These are phyloP conservation scores for Lapara coniferarum DNA, from an alignment of 2,888 invertebrate genomes.

Conservation along the genomic window DNA sequence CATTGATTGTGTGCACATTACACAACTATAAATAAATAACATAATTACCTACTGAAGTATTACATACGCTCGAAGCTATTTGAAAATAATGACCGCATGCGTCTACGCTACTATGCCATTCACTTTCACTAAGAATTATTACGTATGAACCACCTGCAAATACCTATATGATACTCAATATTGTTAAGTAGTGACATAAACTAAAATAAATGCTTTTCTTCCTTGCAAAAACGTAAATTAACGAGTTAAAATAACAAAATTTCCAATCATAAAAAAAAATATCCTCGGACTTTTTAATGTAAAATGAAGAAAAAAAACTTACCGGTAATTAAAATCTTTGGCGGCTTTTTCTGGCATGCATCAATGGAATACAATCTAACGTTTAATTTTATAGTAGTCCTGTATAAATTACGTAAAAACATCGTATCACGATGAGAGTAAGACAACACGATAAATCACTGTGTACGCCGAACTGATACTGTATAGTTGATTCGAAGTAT, in stretches of 20 bases:
- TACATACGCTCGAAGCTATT: not conserved
- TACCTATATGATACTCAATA: too few species aligned
- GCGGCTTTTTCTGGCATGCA: slow-evolving; percentile 58
- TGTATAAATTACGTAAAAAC: slow-evolving; percentile 60
- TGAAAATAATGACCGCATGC: not conserved
- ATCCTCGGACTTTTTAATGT: not conserved
- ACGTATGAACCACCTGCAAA: not conserved
- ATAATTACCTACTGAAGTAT: too few species aligned
- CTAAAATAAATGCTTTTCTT: too few species aligned
- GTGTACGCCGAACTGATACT: slow-evolving; percentile 61
- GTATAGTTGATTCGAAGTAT: slow-evolving; percentile 46
- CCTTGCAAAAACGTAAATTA: too few species aligned
- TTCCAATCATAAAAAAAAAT: too few species aligned
- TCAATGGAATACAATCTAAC: slow-evolving; percentile 61
- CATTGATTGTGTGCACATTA: too few species aligned
- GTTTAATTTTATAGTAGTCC: slow-evolving; percentile 51
- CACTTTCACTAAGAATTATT: slow-evolving; percentile 10
- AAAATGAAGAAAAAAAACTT: slow-evolving; percentile 46
- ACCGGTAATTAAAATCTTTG: slow-evolving; percentile 85
- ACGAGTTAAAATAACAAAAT: too few species aligned
- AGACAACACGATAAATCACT: slow-evolving; percentile 59
- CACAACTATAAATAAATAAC: too few species aligned
- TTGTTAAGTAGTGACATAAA: too few species aligned
- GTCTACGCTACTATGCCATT: not conserved
- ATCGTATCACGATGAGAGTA: slow-evolving; percentile 44